A percentile compares a stretch with the other conserved stretches of the same genome.
Conservation (phyloP, 2,888 invertebrate species). For the Erebia epiphron region DNA sequence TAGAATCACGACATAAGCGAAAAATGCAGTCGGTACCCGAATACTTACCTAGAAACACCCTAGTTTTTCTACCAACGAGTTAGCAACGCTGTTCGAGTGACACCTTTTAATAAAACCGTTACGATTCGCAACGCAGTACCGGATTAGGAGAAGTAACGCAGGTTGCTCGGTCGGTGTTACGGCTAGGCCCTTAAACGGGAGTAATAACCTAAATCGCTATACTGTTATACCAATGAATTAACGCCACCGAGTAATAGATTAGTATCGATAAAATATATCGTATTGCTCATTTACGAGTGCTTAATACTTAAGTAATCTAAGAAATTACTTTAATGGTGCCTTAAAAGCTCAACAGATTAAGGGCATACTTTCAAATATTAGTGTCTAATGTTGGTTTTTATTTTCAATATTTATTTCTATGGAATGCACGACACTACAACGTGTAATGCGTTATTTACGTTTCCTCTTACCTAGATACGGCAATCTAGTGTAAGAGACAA, state of each 20-base stretch:
- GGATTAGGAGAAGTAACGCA: slow-evolving; percentile 44
- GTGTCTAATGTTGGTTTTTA: too few relatives aligned
- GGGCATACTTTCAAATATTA: too few relatives aligned
- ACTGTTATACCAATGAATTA: slow-evolving; percentile 39
- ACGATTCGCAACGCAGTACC: slow-evolving; percentile 40
- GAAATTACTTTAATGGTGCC: slow-evolving; percentile 1
- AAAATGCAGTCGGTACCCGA: background rate
- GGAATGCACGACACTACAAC: too few relatives aligned
- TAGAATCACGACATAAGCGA: background rate
- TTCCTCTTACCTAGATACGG: too few relatives aligned
- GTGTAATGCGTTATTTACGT: too few relatives aligned
- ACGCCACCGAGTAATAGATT: slow-evolving; percentile 30
- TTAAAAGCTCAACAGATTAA: background rate
- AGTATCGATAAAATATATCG: slow-evolving; percentile 8
- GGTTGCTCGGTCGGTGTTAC: slow-evolving; percentile 43
- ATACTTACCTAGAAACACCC: slow-evolving; percentile 5
- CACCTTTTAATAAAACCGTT: slow-evolving; percentile 46
- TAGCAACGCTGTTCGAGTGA: slow-evolving; percentile 32
- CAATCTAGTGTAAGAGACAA: too few relatives aligned
- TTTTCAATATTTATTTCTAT: too few relatives aligned
- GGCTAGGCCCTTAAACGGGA: slow-evolving; percentile 42
- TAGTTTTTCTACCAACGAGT: background rate
- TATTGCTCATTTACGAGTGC: background rate
- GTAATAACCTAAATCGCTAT: slow-evolving; percentile 42
- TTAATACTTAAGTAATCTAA: background rate